Evolutionary conservation across 2,113 vertebrate genomes (phyloP).

Genomic region (Calyptomena viridis): DNA sequence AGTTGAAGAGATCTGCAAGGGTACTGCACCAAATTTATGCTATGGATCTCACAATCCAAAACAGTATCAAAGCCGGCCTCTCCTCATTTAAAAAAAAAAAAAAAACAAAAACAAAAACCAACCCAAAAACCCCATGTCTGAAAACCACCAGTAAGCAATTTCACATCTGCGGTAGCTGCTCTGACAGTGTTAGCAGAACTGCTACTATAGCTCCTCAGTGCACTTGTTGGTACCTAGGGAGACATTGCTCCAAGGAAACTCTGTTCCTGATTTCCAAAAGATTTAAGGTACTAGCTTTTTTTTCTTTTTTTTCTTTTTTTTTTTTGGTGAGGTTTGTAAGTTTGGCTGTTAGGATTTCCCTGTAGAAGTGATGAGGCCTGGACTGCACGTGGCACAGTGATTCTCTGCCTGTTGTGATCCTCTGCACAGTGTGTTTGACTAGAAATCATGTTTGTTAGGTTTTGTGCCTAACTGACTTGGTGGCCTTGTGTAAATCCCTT

Average conservation of each 20-base stretch:
- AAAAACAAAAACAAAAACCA: not conserved
- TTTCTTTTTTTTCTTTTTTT: not conserved
- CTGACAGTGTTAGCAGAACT: not conserved
- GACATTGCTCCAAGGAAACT: not conserved
- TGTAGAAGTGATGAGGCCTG: not conserved
- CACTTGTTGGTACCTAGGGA: not conserved
- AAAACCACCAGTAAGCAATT: not conserved
- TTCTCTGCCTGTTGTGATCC: not conserved
- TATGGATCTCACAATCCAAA: not conserved
- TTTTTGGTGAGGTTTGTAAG: not conserved
- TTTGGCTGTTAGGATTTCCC: not conserved
- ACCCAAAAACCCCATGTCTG: not conserved
- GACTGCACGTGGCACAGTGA: not conserved
- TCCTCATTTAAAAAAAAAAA: not conserved
- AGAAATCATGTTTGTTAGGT: rapidly evolving
- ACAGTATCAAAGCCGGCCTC: not conserved
- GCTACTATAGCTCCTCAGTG: not conserved
- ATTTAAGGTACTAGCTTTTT: not conserved
- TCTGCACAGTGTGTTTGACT: not conserved
- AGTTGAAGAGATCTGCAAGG: not conserved
- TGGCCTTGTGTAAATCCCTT: not conserved
- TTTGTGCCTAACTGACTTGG: rapidly evolving
- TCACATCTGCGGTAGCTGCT: not conserved
- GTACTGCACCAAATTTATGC: too few relatives aligned
- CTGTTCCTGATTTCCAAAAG: not conserved